phyloP scores from a whole-genome alignment of 2,888 invertebrate genomes.

The Drosophila neoperkinsi region DNA sequence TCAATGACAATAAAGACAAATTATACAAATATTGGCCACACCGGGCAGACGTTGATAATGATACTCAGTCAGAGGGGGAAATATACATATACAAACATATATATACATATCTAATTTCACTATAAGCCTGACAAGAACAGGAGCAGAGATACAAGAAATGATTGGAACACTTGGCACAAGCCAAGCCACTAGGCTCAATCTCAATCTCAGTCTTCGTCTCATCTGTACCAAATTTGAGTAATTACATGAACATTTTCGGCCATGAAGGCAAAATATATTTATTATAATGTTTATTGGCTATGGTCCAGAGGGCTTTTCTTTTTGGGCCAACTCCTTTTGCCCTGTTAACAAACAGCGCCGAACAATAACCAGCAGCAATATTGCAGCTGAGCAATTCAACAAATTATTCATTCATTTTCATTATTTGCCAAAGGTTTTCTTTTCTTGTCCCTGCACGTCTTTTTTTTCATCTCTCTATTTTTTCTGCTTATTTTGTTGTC shows the following conservation, averaged over 20 bases:
- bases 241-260: constrained; percentile 25
- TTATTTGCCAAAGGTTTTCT: constrained; percentile 41
- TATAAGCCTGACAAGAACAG: constrained; percentile 26
- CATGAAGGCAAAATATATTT: constrained; percentile 14
- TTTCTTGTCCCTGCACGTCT: background rate
- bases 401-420: constrained; percentile 68
- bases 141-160: constrained; percentile 6
- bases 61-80: constrained; percentile 27
- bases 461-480: constrained; percentile 10
- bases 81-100: constrained; percentile 5
- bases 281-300: constrained; percentile 27
- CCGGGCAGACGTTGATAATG: constrained; percentile 57
- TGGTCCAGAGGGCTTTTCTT: background rate
- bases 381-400: constrained; percentile 55
- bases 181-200: background rate
- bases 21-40: constrained; percentile 67
- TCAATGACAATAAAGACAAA: constrained; percentile 74
- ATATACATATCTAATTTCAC: constrained; percentile 43
- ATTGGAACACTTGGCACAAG: constrained; percentile 10
- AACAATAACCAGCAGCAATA: constrained; percentile 23
- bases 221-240: constrained; percentile 34
- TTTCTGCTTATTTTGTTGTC: constrained; percentile 7
- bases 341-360: background rate
- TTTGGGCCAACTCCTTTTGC: background rate
- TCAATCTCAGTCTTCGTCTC: constrained; percentile 8